Conservation (phyloP, 2,797 vertebrate genomes). For the Aratinga solstitialis region DNA sequence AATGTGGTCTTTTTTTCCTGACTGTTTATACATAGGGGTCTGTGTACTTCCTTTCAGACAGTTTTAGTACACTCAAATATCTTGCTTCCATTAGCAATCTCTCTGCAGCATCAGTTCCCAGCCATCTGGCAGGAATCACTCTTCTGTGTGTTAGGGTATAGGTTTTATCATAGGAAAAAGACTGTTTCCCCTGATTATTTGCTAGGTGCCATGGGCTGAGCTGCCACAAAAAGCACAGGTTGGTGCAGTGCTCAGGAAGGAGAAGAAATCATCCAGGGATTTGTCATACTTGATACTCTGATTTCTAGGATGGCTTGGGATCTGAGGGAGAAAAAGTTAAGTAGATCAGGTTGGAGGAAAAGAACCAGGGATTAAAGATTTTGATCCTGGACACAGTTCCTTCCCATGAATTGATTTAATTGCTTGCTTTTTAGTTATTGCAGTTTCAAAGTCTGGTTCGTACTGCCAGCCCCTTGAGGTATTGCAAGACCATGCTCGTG, state of each 20-base stretch:
- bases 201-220: not conserved
- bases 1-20: not conserved
- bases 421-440: not conserved
- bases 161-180: constrained; percentile 29
- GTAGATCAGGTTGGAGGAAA: not conserved
- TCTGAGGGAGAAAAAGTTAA: not conserved
- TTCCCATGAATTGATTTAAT: not conserved
- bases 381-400: not conserved
- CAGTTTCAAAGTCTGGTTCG: not conserved
- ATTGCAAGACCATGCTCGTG: accelerated
- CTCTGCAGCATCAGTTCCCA: not conserved
- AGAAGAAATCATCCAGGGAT: not conserved
- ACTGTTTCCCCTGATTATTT: not conserved
- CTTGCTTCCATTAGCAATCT: constrained; percentile 8
- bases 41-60: not conserved
- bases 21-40: not conserved
- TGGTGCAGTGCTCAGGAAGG: not conserved
- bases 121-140: constrained; percentile 13
- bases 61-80: not conserved
- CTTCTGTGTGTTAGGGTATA: not conserved
- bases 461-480: not conserved
- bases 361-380: not conserved
- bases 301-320: not conserved
- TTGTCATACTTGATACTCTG: not conserved
- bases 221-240: not conserved